Evolutionary conservation across 30 jellyfish, hydroid and myxozoan species (phyloP), one percentile per base, ranked within the genome.

Genomic region (Chrysaora quinquecirrha): DNA sequence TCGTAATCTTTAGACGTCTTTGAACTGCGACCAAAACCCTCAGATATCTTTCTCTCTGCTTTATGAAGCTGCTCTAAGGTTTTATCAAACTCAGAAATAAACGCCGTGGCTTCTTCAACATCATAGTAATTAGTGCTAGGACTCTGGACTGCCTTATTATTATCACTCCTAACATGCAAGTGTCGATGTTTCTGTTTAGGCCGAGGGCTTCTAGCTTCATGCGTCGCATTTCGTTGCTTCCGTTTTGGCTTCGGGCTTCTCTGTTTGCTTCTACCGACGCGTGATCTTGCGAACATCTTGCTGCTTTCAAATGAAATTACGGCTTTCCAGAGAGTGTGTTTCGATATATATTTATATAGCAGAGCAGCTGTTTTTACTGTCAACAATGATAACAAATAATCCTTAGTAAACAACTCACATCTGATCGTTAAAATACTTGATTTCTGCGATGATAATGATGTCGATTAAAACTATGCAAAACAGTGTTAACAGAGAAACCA

Each of bases 71-170:
- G 78, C 11, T 25, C 16, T 69, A 82, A 32, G 19, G 92, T 46
- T 38, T 33, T 35, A 27, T 82, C 92, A 62, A 82, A 82, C 29
- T 82, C 92, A 4, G 78, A 68, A 1, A 82, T 68, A 60, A 82
- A 82, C 19, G 56, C 85, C 64, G 84, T 48, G 25, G 92, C 92
- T 68, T 68, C 92, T 38, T 69, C 64, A 18, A 68, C 34, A 25
- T 56, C 85, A 2, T 52, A 52, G 19, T 52, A 25, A 20, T 52
- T 52, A 38, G 54, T 38, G 58, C 16, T 43, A 9, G 16, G 58
- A 10, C 68, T 52, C 2, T 52, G 12, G 68, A 6, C 54, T 38
- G 54, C 54, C 6, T 14, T 14, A 38, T 38, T 14, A 38, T 38
- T 38, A 38, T 38, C 54, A 3, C 6, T 14, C 54, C 54, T 38